Evolutionary conservation across 2,797 vertebrate species (phyloP).

Genomic region (Podarcis siculus): DNA sequence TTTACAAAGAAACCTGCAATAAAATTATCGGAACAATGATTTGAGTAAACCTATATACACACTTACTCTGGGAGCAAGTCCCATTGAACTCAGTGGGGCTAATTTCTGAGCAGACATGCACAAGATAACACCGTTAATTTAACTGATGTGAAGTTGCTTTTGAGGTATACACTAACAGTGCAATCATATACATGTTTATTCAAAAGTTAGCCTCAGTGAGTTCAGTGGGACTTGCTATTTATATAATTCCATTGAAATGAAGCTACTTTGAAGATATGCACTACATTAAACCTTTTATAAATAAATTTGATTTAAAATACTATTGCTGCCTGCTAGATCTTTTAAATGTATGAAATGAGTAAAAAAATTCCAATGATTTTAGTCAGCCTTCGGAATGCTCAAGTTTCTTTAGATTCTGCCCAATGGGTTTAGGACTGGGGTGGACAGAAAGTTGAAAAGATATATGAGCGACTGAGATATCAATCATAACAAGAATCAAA

Average conservation of each 20-base stretch:
- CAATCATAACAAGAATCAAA: not conserved
- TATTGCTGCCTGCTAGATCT: not conserved
- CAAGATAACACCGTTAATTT: not conserved
- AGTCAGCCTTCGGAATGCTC: not conserved
- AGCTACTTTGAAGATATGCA: no score
- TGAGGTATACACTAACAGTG: no score
- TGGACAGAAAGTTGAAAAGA: not conserved
- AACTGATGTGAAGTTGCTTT: no score
- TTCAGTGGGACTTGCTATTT: no score
- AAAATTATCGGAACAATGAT: slow-evolving; percentile 10
- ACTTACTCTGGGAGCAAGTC: not conserved
- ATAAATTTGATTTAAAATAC: not conserved
- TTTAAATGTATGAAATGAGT: not conserved
- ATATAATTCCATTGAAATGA: no score
- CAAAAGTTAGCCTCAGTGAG: no score
- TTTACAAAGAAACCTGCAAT: slow-evolving; percentile 32
- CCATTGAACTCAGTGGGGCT: not conserved
- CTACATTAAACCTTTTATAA: not conserved
- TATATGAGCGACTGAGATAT: not conserved
- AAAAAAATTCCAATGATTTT: not conserved
- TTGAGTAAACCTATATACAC: not conserved
- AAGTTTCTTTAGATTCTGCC: not conserved
- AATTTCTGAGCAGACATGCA: not conserved
- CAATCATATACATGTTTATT: no score
- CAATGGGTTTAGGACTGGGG: not conserved